Evolutionary conservation across 92 coral and sea anemone genomes (phyloP).

Genomic region (Zoanthus sociatus): DNA sequence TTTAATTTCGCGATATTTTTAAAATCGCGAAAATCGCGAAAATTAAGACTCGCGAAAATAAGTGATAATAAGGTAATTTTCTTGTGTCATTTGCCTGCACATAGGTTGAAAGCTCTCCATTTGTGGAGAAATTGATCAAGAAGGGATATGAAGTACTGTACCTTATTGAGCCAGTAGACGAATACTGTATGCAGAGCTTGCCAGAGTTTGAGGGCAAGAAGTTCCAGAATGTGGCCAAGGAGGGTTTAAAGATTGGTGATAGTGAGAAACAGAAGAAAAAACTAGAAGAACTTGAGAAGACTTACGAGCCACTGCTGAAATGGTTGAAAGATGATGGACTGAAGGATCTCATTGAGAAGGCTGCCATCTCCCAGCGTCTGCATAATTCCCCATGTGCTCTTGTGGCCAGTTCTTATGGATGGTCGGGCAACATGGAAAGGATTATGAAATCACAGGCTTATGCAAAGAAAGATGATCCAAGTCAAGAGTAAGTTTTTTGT

Average conservation of each 20-base stretch:
- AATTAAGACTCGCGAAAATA: no score
- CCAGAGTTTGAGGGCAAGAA: conserved; percentile 99
- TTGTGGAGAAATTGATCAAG: conserved; percentile 92
- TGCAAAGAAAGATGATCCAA: conserved; percentile 93
- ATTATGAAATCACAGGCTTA: conserved; percentile 99
- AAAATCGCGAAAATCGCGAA: no score
- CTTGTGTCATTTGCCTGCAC: background rate
- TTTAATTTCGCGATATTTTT: no score
- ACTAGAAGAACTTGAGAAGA: conserved; percentile 89
- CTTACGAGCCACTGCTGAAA: conserved; percentile 95
- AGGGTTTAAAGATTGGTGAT: conserved; percentile 95
- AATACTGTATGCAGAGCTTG: conserved; percentile 98
- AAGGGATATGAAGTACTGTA: conserved; percentile 97
- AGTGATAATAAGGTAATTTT: no score
- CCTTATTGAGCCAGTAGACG: conserved; percentile 95
- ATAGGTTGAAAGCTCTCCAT: conserved; percentile 94
- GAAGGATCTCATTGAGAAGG: conserved; percentile 96
- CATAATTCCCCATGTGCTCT: conserved; percentile 98
- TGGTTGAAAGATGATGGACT: conserved; percentile 99
- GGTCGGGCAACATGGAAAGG: conserved; percentile 99
- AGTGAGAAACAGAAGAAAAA: conserved; percentile 92
- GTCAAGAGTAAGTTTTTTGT: conserved; percentile 82
- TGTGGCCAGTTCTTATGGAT: conserved; percentile 99
- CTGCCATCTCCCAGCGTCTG: conserved; percentile 92
- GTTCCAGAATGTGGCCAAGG: conserved; percentile 99